Evolutionary conservation across 2,113 vertebrate species (phyloP).

Genomic region (Petromus typicus): DNA sequence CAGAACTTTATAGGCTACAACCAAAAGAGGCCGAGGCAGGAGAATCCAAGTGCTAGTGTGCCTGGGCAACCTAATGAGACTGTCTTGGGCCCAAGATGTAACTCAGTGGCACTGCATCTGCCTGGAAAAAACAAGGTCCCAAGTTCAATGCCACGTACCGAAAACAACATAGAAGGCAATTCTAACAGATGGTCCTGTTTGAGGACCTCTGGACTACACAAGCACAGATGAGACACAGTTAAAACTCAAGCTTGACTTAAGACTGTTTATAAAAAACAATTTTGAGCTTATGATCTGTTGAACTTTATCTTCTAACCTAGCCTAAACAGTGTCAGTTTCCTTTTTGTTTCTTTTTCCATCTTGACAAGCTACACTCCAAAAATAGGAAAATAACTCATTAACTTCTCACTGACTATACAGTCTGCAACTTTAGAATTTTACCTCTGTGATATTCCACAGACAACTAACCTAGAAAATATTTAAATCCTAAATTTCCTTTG

Average conservation of each 20-base stretch:
- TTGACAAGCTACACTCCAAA: slow-evolving; percentile 45
- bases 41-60: neutral
- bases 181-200: neutral
- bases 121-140: no score
- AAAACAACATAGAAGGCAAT: neutral
- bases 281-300: neutral
- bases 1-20: neutral
- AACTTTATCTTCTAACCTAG: slow-evolving; percentile 33
- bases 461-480: slow-evolving; percentile 42
- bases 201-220: neutral
- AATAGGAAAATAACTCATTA: neutral
- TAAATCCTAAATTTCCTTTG: slow-evolving; percentile 15
- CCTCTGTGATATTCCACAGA: slow-evolving; percentile 20
- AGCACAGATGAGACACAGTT: neutral
- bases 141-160: no score
- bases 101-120: no score
- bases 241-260: slow-evolving; percentile 12
- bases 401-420: slow-evolving; percentile 23
- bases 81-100: neutral
- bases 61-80: neutral
- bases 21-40: neutral
- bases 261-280: slow-evolving; percentile 21
- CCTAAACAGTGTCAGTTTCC: slow-evolving; percentile 45
- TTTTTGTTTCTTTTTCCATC: slow-evolving; percentile 35
- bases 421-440: slow-evolving; percentile 32